These are phyloP conservation scores for Caenorhabditis briggsae DNA, from an alignment of 1,140 invertebrate species.

Conservation along the genomic window DNA sequence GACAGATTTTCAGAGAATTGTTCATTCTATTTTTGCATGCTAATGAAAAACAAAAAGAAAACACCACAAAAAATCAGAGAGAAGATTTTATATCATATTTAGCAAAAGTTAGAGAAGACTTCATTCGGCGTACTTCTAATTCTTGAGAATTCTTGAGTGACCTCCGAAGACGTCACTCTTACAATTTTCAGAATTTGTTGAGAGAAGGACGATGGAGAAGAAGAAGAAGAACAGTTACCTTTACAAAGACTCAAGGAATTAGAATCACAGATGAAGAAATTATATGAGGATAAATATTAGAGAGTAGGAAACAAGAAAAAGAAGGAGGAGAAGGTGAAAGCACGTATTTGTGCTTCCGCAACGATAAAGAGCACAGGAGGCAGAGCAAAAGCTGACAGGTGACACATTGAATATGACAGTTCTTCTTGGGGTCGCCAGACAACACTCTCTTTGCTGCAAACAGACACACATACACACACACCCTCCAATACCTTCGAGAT, in stretches of 20 bases:
- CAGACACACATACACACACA: not conserved
- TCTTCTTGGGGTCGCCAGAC: conserved; percentile 5
- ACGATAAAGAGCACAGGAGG: conserved; percentile 27
- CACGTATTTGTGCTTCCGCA: conserved; percentile 50
- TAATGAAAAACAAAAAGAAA: not conserved
- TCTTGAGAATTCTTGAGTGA: not conserved
- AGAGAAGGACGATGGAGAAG: not conserved
- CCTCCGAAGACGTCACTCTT: conserved; percentile 6
- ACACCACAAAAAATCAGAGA: not conserved
- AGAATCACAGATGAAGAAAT: not conserved
- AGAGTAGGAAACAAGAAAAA: not conserved
- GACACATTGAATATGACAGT: conserved; percentile 56
- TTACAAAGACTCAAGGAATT: not conserved
- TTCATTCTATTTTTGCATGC: not conserved
- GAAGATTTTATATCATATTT: not conserved
- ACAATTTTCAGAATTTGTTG: not conserved
- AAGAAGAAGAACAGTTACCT: not conserved
- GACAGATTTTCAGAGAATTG: too few relatives aligned
- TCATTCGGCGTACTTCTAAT: conserved; percentile 9
- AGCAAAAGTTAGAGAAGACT: not conserved
- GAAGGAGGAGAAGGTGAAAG: conserved; percentile 9
- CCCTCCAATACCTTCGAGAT: not conserved
- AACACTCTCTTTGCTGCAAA: conserved; percentile 26
- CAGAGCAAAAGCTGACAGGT: conserved; percentile 51
- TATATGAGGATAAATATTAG: conserved; percentile 41